Conservation (phyloP, 2,888 invertebrate species). For the Eupithecia pulchellata region DNA sequence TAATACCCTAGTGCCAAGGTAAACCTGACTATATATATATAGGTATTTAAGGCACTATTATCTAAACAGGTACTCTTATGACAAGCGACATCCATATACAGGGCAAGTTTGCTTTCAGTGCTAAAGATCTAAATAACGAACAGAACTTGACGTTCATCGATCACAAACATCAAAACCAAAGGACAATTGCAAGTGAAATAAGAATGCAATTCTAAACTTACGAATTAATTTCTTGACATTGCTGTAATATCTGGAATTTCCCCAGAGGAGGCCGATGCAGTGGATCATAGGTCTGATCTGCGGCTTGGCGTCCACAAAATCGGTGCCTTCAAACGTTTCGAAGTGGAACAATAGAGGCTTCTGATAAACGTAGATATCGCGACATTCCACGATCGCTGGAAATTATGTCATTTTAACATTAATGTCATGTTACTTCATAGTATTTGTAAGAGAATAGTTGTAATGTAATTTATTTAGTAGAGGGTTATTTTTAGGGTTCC, state of each 20-base stretch:
- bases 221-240: slow-evolving; percentile 83
- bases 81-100: too few relatives aligned
- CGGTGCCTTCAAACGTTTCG: slow-evolving; percentile 88
- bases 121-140: too few relatives aligned
- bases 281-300: slow-evolving; percentile 90
- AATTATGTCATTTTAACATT: slow-evolving; percentile 8
- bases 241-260: slow-evolving; percentile 91
- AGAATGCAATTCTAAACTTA: slow-evolving; percentile 54
- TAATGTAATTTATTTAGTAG: too few relatives aligned
- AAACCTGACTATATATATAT: too few relatives aligned
- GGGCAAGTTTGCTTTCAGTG: too few relatives aligned
- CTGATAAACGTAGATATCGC: slow-evolving; percentile 92
- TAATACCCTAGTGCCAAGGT: too few relatives aligned
- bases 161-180: too few relatives aligned
- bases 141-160: too few relatives aligned
- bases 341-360: slow-evolving; percentile 89
- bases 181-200: background rate
- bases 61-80: too few relatives aligned
- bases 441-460: background rate
- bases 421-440: background rate
- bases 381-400: slow-evolving; percentile 91
- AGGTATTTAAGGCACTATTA: too few relatives aligned
- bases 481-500: background rate
- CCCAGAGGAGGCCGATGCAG: slow-evolving; percentile 93
- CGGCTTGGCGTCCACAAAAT: slow-evolving; percentile 87